A percentile compares a stretch with the other conserved stretches of the same genome.
Conservation (phyloP, 2,888 invertebrate species). For the Sylvicola cinctus region DNA sequence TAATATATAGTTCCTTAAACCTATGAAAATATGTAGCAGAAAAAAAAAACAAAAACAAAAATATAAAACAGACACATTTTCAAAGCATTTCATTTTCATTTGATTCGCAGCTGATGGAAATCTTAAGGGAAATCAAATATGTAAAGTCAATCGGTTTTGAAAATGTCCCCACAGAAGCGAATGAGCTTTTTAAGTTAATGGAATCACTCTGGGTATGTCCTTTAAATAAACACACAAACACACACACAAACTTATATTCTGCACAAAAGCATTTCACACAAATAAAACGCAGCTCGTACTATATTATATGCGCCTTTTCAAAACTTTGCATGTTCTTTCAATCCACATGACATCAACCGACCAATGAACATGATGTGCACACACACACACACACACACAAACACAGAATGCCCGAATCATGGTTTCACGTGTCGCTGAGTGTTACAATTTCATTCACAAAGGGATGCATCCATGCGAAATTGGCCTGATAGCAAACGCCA, state of each 20-base stretch:
- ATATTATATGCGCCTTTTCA: not conserved
- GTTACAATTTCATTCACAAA: slow-evolving; percentile 65
- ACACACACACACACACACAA: no score
- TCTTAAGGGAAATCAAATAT: slow-evolving; percentile 66
- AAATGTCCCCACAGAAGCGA: not conserved
- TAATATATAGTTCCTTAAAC: no score
- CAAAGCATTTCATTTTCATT: no score
- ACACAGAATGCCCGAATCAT: slow-evolving; percentile 2
- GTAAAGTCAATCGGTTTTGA: slow-evolving; percentile 34
- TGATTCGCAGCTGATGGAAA: slow-evolving; percentile 35
- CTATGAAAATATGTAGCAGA: no score
- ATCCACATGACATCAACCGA: no score
- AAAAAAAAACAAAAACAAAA: no score
- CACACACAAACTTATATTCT: not conserved
- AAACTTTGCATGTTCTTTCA: no score
- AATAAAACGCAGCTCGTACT: no score
- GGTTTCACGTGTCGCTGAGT: slow-evolving; percentile 26
- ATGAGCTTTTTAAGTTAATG: not conserved
- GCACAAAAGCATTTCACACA: no score
- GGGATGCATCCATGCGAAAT: slow-evolving; percentile 55
- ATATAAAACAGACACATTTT: no score
- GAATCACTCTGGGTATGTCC: slow-evolving; percentile 1
- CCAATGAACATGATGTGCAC: no score
- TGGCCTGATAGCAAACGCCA: slow-evolving; percentile 53
- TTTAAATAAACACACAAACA: not conserved